Evolutionary conservation across 2,888 invertebrate genomes (phyloP), one percentile per base, ranked within the genome.

Genomic region (Apocheima hispidaria): DNA sequence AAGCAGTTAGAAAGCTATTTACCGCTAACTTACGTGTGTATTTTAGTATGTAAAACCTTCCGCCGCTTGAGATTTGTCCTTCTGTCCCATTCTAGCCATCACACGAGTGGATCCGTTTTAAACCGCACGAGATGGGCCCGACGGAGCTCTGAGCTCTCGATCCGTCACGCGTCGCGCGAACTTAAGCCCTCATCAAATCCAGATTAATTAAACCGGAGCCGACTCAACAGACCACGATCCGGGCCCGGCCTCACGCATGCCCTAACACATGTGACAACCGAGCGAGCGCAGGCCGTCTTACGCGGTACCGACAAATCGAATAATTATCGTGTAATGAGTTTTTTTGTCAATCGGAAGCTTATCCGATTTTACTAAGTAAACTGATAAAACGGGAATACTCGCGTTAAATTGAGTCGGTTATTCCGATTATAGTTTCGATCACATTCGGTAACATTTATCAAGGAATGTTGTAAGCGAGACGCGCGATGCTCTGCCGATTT

Each of bases 181-280:
- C 90, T 84, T 90, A 90, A 90, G 88, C 90, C 87, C 87, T 87
- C 89, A 90, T 91, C 90, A 92, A 89, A 91, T 88, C 89, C 90
- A 89, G 90, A 92, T 90, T 90, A 92, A 92, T 92, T 87, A 86
- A 87, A 86, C 83, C 74, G 75, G 77, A 81, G 79, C 78, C 84
- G 78, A 81, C 85, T 85, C 81, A 80, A 78, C 79, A 84, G 78
- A 81, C 86, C 86, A 81, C 85, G 85, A 87, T 80, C 82, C 84
- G 79, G 69, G 74, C 78, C 74, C 83, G 79, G 82, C 75, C 81
- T 80, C 79, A 77, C 82, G 80, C 83, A 80, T 82, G 81, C 72
- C 73, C 76, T 79, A 74, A 79, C 79, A 73, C 76, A 74, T 75
- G 75, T 81, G 70, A 69, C 76, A 71, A 74, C 72, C 66, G 61